A percentile compares a stretch with the other conserved stretches of the same genome.
phyloP scores from a whole-genome alignment of 2,113 vertebrate species.

The Climacteris rufus region DNA sequence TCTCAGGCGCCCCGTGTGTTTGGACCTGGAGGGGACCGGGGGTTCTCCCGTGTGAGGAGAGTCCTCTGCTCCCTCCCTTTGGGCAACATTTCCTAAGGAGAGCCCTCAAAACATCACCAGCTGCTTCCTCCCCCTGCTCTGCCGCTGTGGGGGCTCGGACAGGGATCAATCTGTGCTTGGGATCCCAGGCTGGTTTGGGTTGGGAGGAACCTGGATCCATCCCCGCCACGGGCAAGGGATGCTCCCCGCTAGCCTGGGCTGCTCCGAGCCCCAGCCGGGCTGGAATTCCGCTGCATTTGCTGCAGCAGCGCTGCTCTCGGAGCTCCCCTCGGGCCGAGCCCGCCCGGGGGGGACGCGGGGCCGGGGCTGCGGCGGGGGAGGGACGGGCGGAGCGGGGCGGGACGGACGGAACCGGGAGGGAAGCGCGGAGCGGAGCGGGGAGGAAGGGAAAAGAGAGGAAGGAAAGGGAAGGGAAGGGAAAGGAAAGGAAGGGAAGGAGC shows the following conservation, averaged over 20 bases:
- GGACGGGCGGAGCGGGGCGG: not conserved
- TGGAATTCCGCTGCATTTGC: not conserved
- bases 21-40: not conserved
- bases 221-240: not conserved
- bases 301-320: not conserved
- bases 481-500: not conserved
- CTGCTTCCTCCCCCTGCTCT: not conserved
- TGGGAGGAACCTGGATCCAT: too few relatives aligned
- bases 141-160: accelerated
- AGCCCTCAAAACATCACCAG: not conserved
- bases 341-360: not conserved
- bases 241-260: accelerated
- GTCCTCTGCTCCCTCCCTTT: not conserved
- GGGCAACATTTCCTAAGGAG: not conserved
- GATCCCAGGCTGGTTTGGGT: not conserved
- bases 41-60: accelerated
- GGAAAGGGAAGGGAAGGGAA: not conserved
- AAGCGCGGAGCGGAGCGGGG: not conserved
- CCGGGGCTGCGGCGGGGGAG: not conserved
- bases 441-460: not conserved
- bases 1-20: too few relatives aligned
- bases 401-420: not conserved
- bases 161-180: not conserved
- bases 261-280: not conserved
- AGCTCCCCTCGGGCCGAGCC: not conserved